Evolutionary conservation across 37 sponge, comb jelly and placozoan genomes (phyloP), one percentile per base, ranked within the genome.

Genomic region (Bolinopsis microptera): DNA sequence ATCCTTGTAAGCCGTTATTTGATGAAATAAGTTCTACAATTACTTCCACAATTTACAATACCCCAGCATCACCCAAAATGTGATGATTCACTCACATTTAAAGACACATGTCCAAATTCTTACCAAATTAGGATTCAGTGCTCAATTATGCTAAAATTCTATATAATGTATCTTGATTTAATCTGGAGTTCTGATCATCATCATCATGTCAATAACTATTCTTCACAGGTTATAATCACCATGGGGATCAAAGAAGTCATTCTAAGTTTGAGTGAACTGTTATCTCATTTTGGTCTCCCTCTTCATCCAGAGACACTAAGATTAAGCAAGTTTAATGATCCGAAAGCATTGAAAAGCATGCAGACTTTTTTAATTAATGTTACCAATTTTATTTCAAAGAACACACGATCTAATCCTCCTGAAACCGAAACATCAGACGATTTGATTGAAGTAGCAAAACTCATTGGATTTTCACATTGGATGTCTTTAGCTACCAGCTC

Each of bases 241-340:
- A 86, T 86, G 90, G 61, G 38, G 26, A 86, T 86, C 90, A 86
- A 86, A 23, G 90, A 86, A 36, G 90, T 86, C 0, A 86, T 86
- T n/a, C 41, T 39, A 3, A 41, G 35, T 39, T 24, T 86, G 0
- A 30, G 31, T 3, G 5, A 40, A 3, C 90, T 86, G 0, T 86
- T 38, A 5, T 22, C 61, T 26, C 41, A 39, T 8, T 86, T 86
- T 27, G 27, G 30, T 8, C 27, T 86, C 35, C 23, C 41, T 3
- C 13, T 86, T 3, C 41, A 86, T 27, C 90, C 90, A 22, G 90
- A 86, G 39, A 86, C 90, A 41, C 26, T 86, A 3, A 35, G 90
- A 33, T 40, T 86, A 21, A 28, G 61, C 27, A 86, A 86, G 28
- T 86, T 86, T 30, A 86, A 86, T 27, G 90, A 86, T 26, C 90